Evolutionary conservation across 2,113 vertebrate genomes (phyloP).

Genomic region (Arenaria interpres): DNA sequence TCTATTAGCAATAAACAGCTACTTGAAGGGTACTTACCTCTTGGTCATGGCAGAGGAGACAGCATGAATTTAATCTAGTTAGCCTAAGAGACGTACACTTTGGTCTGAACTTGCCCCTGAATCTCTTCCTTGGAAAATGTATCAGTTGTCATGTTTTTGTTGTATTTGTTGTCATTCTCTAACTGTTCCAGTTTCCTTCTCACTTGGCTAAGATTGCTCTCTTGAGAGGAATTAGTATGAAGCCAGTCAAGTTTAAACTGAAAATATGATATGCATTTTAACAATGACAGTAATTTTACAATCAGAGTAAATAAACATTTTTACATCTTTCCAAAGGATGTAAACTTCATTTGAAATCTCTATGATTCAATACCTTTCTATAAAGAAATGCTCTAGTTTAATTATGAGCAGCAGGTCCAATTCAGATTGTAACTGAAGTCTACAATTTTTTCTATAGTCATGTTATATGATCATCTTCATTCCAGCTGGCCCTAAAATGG

Average conservation of each 20-base stretch:
- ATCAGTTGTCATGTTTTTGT: not conserved
- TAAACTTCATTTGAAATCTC: not conserved
- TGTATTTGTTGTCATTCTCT: not conserved
- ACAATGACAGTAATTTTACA: not conserved
- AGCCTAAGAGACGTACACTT: rapidly evolving
- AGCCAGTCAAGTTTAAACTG: not conserved
- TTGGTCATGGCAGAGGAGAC: not conserved
- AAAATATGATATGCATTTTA: not conserved
- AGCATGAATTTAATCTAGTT: not conserved
- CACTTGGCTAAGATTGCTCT: not conserved
- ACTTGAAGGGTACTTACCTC: not conserved
- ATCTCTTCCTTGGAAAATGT: not conserved
- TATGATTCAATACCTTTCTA: not conserved
- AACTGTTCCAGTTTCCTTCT: not conserved
- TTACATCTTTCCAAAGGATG: not conserved
- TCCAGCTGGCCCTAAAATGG: not conserved
- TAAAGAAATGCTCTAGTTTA: not conserved
- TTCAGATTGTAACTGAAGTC: not conserved
- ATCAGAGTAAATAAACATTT: not conserved
- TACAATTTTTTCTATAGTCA: not conserved
- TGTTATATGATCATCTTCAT: not conserved
- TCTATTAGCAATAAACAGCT: not conserved
- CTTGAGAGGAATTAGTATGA: not conserved
- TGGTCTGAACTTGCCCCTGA: not conserved
- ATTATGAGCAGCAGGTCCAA: not conserved